Conservation (phyloP, 2,797 vertebrate genomes). For the Molossus molossus region DNA sequence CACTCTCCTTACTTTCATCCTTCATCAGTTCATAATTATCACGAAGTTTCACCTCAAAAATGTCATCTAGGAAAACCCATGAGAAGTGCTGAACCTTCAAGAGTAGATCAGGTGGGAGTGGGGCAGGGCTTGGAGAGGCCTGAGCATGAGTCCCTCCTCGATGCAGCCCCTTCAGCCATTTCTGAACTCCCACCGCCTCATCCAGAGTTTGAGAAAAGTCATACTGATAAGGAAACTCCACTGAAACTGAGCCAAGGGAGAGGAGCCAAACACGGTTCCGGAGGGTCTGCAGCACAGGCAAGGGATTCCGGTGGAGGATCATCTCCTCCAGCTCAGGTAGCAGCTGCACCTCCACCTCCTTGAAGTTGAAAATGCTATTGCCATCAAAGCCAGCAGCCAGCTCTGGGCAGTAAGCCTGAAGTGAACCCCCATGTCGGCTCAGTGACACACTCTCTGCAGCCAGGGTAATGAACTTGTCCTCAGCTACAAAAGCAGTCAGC, state of each 20-base stretch:
- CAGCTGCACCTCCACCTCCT: slow-evolving; percentile 92
- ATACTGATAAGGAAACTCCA: slow-evolving; percentile 99
- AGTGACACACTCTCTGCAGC: slow-evolving; percentile 91
- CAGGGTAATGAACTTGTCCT: slow-evolving; percentile 94
- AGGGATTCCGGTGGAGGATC: slow-evolving; percentile 93
- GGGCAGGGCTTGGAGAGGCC: neutral
- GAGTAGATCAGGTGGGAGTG: slow-evolving; percentile 94
- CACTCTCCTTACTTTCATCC: slow-evolving; percentile 98
- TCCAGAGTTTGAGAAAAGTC: slow-evolving; percentile 97
- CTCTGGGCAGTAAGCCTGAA: slow-evolving; percentile 92
- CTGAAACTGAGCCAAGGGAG: slow-evolving; percentile 91
- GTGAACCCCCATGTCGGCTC: slow-evolving; percentile 89
- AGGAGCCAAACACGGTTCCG: slow-evolving; percentile 95
- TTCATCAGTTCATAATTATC: slow-evolving; percentile 99
- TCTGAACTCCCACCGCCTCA: slow-evolving; percentile 95
- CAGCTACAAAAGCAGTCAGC: slow-evolving; percentile 93
- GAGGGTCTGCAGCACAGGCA: slow-evolving; percentile 92
- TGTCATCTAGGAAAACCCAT: slow-evolving; percentile 96
- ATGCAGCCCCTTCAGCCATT: slow-evolving; percentile 97
- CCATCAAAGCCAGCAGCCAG: slow-evolving; percentile 95
- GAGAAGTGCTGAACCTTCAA: slow-evolving; percentile 96
- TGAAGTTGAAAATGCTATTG: slow-evolving; percentile 95
- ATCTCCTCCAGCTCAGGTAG: slow-evolving; percentile 93
- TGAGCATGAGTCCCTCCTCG: slow-evolving; percentile 56
- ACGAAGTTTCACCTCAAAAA: slow-evolving; percentile 98